phyloP scores from a whole-genome alignment of 2,797 vertebrate species.

The Enteromius thamalakanensis region DNA sequence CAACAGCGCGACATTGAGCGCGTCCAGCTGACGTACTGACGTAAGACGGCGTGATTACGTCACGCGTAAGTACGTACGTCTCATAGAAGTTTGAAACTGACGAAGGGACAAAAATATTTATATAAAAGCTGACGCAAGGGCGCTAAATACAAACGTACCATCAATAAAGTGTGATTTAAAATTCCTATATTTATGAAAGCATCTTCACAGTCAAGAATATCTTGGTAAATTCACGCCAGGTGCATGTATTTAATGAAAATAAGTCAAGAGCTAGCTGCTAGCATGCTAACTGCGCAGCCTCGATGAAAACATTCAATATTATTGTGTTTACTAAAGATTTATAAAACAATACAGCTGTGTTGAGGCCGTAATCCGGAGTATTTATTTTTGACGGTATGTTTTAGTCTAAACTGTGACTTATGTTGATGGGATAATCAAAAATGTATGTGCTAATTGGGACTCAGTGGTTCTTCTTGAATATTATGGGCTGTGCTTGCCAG shows the following conservation, averaged over 20 bases:
- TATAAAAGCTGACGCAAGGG: constrained; percentile 78
- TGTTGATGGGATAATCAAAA: neutral
- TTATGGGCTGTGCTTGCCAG: neutral
- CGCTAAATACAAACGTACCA: constrained; percentile 81
- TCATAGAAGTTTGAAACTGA: constrained; percentile 75
- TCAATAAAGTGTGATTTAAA: constrained; percentile 77
- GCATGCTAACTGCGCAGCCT: constrained; percentile 56
- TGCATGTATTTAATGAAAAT: constrained; percentile 66
- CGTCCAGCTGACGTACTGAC: constrained; percentile 10
- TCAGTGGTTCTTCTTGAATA: neutral
- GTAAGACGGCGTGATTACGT: constrained; percentile 56
- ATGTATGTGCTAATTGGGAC: constrained; percentile 11
- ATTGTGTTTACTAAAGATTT: constrained; percentile 8
- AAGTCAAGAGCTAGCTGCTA: constrained; percentile 58
- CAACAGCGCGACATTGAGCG: neutral
- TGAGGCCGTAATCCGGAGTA: neutral
- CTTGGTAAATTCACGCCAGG: constrained; percentile 67
- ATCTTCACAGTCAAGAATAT: constrained; percentile 61
- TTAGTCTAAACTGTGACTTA: neutral
- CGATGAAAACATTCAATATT: constrained; percentile 18
- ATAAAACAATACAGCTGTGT: constrained; percentile 12
- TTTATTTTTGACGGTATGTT: constrained; percentile 44
- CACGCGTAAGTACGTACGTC: constrained; percentile 61
- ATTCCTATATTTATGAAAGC: constrained; percentile 66
- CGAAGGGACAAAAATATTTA: constrained; percentile 75